These are phyloP conservation scores for Latrodectus hesperus DNA, from an alignment of 2,888 invertebrate genomes.

Conservation along the genomic window DNA sequence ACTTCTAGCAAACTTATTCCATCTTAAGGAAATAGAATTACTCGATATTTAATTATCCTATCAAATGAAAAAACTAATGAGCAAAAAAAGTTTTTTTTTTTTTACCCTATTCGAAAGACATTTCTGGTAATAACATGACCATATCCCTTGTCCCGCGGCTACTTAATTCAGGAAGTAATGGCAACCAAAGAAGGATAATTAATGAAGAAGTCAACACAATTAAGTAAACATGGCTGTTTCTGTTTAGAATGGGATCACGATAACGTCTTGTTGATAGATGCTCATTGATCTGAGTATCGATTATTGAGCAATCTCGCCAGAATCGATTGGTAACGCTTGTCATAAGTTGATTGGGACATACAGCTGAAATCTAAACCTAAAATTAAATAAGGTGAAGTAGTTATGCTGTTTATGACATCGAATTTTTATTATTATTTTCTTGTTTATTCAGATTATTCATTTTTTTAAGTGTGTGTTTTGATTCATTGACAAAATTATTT, in stretches of 20 bases:
- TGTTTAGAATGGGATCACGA: conserved; percentile 1
- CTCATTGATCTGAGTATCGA: neutral
- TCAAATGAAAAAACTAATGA: too few species aligned
- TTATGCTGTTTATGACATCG: too few species aligned
- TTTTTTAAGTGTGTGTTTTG: too few species aligned
- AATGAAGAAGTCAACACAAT: conserved; percentile 5
- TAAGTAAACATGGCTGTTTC: neutral
- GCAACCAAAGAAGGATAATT: neutral
- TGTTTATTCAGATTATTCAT: too few species aligned
- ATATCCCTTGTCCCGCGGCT: neutral
- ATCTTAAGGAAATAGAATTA: too few species aligned
- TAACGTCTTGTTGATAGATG: neutral
- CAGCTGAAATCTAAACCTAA: too few species aligned
- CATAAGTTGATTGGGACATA: neutral
- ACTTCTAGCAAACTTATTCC: too few species aligned
- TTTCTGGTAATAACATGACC: neutral
- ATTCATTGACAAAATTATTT: too few species aligned
- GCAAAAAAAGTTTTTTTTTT: too few species aligned
- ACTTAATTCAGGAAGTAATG: neutral
- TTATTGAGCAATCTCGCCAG: neutral
- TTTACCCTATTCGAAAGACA: neutral
- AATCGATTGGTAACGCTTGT: neutral
- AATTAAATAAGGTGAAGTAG: too few species aligned
- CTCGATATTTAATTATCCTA: too few species aligned
- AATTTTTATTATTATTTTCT: too few species aligned